Percentiles rank a stretch among this genome's conserved stretches.
Evolutionary conservation across 2,797 vertebrate genomes (phyloP).

Genomic region (Tamandua tetradactyla): DNA sequence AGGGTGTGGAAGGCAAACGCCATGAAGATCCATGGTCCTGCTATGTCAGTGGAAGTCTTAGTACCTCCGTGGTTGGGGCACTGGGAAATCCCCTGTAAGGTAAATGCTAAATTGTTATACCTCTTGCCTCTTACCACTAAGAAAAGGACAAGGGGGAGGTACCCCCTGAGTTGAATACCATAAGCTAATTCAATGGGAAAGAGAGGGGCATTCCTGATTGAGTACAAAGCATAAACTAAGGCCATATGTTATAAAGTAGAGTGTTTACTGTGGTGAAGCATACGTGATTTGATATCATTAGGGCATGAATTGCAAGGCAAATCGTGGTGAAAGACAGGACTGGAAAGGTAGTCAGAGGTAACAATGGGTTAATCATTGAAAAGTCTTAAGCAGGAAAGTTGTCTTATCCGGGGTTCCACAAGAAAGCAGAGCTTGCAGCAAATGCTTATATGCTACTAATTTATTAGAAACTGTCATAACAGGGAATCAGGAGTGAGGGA

Average conservation of each 20-base stretch:
- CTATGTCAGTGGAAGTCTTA: not conserved
- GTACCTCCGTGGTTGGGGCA: not conserved
- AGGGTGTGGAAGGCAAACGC: not conserved
- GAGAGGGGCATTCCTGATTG: not conserved
- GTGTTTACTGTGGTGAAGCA: not conserved
- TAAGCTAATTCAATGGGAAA: not conserved
- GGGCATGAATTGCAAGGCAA: not conserved
- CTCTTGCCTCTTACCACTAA: not conserved
- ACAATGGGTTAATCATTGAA: not conserved
- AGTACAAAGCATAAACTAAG: not conserved
- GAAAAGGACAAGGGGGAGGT: not conserved
- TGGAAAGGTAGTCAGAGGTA: not conserved
- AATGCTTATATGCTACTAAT: not conserved
- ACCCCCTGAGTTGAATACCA: not conserved
- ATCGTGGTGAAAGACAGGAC: not conserved
- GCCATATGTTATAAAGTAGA: not conserved
- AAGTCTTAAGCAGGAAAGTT: not conserved
- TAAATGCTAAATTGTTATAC: not conserved
- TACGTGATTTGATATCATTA: not conserved
- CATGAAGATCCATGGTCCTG: not conserved
- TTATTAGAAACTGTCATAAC: slow-evolving; percentile 2
- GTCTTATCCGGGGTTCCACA: not conserved
- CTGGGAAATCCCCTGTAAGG: not conserved
- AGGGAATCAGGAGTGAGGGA: not conserved
- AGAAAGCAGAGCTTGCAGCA: not conserved